A percentile compares a stretch with the other conserved stretches of the same genome.
phyloP scores from a whole-genome alignment of 2,113 vertebrate genomes.

The Macrotis lagotis region DNA sequence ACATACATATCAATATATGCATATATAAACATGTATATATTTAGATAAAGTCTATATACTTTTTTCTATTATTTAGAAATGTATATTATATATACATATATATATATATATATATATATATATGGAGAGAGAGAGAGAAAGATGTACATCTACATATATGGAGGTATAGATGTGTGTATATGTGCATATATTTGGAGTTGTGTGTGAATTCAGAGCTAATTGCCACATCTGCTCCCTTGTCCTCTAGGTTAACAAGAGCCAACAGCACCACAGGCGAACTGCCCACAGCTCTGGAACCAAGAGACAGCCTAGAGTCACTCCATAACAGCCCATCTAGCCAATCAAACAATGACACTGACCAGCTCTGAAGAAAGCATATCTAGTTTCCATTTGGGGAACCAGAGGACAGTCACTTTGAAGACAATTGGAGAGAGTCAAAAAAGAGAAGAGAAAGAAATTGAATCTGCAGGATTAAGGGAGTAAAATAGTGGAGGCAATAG shows the following conservation, averaged over 20 bases:
- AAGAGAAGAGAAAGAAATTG: conserved; percentile 21
- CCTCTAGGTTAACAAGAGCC: conserved; percentile 5
- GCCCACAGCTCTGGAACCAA: conserved; percentile 41
- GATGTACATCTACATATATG: too few relatives aligned
- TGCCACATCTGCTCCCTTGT: not conserved
- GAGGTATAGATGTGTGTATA: not conserved
- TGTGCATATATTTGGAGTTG: not conserved
- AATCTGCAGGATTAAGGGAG: not conserved
- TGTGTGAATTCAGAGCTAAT: not conserved
- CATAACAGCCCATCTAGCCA: conserved; percentile 18
- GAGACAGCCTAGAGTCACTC: conserved; percentile 45
- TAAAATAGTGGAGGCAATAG: conserved; percentile 14
- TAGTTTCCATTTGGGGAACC: conserved; percentile 59
- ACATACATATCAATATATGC: too few relatives aligned
- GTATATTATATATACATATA: not conserved
- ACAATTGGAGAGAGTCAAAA: conserved; percentile 39
- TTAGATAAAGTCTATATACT: not conserved
- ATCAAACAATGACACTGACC: conserved; percentile 67
- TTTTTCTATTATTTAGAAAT: not conserved
- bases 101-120: not conserved
- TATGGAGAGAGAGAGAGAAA: not conserved
- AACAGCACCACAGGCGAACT: not conserved
- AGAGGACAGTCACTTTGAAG: conserved; percentile 20
- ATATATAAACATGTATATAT: not conserved
- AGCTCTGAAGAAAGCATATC: conserved; percentile 32